These are phyloP conservation scores for Paramuricea clavata DNA, from an alignment of 92 coral and sea anemone genomes.

Conservation along the genomic window DNA sequence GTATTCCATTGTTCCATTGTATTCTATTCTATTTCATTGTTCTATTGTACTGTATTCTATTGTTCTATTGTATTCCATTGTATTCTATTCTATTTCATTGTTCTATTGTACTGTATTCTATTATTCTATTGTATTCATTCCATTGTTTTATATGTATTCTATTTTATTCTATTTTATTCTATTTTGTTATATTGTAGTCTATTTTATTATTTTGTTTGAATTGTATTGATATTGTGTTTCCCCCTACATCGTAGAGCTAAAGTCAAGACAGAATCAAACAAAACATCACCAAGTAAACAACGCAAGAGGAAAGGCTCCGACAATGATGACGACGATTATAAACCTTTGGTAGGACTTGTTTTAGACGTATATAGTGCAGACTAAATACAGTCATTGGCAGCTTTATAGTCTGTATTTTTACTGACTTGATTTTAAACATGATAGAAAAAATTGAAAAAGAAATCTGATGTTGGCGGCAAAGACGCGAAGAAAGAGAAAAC, in stretches of 20 bases:
- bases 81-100: no score
- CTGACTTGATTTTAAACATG: no score
- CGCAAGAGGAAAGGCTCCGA: conserved; percentile 36
- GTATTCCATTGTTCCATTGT: neutral
- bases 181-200: neutral
- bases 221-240: neutral
- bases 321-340: conserved; percentile 59
- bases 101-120: neutral
- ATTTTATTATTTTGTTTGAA: neutral
- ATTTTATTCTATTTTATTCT: neutral
- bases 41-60: neutral
- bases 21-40: no score
- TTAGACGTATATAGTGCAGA: neutral
- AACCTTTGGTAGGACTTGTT: conserved; percentile 66
- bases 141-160: neutral
- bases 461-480: conserved; percentile 2
- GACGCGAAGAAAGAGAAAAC: neutral
- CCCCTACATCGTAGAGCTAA: conserved; percentile 33
- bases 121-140: neutral
- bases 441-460: conserved; percentile 7
- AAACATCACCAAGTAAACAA: conserved; percentile 27
- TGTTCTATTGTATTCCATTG: neutral
- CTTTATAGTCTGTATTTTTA: neutral
- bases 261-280: conserved; percentile 73
- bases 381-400: neutral